A percentile compares a stretch with the other conserved stretches of the same genome.
phyloP scores from a whole-genome alignment of 2,888 invertebrate species.

The Axea sp. region DNA sequence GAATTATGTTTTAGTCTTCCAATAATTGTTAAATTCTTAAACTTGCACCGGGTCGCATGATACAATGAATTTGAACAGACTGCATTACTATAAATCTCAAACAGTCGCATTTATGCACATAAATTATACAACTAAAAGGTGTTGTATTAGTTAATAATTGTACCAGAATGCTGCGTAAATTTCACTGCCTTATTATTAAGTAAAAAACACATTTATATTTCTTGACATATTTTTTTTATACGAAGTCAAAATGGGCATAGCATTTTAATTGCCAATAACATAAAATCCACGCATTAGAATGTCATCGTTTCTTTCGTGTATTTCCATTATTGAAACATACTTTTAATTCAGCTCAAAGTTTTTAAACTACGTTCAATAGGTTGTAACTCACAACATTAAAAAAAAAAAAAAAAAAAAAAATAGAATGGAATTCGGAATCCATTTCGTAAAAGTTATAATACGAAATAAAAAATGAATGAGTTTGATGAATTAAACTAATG shows the following conservation, averaged over 20 bases:
- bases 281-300: no score
- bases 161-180: neutral
- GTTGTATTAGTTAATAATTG: conserved; percentile 24
- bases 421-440: no score
- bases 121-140: conserved; percentile 39
- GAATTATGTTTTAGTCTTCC: conserved; percentile 19
- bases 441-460: conserved; percentile 18
- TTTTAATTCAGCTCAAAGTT: no score
- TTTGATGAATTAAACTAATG: conserved; percentile 8
- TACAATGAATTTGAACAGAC: conserved; percentile 19
- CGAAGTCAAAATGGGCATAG: no score
- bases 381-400: no score
- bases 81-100: conserved; percentile 24
- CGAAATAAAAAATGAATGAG: conserved; percentile 25
- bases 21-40: conserved; percentile 29
- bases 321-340: no score
- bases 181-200: no score
- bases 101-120: conserved; percentile 18
- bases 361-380: no score
- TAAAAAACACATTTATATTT: conserved; percentile 11
- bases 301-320: no score
- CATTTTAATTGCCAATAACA: no score
- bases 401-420: no score
- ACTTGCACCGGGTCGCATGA: conserved; percentile 39
- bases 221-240: no score